Evolutionary conservation across 2,113 vertebrate genomes (phyloP).

Genomic region (Corythornis cristatus): DNA sequence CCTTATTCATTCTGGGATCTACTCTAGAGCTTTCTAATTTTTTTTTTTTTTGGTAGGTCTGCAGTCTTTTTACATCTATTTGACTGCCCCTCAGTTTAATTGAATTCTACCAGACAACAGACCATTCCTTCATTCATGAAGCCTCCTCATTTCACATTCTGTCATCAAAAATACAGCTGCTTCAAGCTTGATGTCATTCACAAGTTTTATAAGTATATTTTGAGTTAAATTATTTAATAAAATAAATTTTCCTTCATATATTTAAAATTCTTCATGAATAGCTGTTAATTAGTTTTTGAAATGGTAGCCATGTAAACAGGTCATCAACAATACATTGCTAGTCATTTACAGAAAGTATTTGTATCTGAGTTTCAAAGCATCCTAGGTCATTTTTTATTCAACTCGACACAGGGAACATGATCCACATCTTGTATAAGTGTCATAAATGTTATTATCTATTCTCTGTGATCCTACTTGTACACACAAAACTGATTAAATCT

Average conservation of each 20-base stretch:
- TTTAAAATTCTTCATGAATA: not conserved
- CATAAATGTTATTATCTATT: not conserved
- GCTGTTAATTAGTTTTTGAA: not conserved
- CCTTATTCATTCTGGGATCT: not conserved
- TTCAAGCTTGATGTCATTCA: not conserved
- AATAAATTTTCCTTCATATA: not conserved
- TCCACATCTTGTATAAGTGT: not conserved
- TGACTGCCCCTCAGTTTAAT: not conserved
- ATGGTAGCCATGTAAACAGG: not conserved
- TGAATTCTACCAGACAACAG: not conserved
- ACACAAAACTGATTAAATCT: not conserved
- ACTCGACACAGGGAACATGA: not conserved
- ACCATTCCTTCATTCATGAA: not conserved
- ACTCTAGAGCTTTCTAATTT: not conserved
- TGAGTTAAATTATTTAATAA: not conserved
- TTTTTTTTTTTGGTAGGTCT: not conserved
- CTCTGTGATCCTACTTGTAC: not conserved
- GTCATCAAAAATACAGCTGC: not conserved
- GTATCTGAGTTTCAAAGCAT: not conserved
- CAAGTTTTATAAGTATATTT: not conserved
- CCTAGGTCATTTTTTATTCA: not conserved
- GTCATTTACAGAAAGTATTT: not conserved
- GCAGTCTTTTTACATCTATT: not conserved
- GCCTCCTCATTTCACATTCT: not conserved
- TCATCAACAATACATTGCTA: not conserved